Evolutionary conservation across 1,140 invertebrate species (phyloP).

Genomic region (Panulirus ornatus): DNA sequence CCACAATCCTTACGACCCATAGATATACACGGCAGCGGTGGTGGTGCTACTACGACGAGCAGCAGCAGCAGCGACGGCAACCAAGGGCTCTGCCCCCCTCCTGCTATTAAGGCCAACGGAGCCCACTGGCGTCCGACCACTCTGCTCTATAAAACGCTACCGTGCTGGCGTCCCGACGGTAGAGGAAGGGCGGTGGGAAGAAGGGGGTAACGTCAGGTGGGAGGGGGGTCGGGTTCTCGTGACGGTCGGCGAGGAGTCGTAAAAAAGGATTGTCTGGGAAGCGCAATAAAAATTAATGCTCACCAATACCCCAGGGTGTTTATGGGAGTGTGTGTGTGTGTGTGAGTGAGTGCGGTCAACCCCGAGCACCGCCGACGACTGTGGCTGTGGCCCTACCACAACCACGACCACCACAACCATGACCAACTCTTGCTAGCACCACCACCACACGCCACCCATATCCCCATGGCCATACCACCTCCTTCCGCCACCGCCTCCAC

Average conservation of each 20-base stretch:
- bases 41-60: too few relatives aligned
- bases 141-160: conserved; percentile 46
- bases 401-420: background rate
- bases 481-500: background rate
- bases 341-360: conserved; percentile 5
- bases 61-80: background rate
- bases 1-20: conserved; percentile 49
- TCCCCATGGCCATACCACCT: background rate
- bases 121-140: background rate
- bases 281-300: conserved; percentile 60
- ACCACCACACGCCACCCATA: background rate
- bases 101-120: background rate
- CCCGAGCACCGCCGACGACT: background rate
- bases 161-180: conserved; percentile 20
- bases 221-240: background rate
- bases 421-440: too few relatives aligned
- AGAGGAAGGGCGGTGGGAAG: background rate
- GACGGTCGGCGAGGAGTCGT: conserved; percentile 22
- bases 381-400: background rate
- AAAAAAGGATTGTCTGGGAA: conserved; percentile 55
- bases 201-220: background rate
- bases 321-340: conserved; percentile 42
- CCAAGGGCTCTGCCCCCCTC: background rate
- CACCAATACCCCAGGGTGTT: conserved; percentile 45
- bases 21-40: too few relatives aligned